Base-by-base conservation (phyloP, 2,888 invertebrate species). In the Oscheius sp. region DNA sequence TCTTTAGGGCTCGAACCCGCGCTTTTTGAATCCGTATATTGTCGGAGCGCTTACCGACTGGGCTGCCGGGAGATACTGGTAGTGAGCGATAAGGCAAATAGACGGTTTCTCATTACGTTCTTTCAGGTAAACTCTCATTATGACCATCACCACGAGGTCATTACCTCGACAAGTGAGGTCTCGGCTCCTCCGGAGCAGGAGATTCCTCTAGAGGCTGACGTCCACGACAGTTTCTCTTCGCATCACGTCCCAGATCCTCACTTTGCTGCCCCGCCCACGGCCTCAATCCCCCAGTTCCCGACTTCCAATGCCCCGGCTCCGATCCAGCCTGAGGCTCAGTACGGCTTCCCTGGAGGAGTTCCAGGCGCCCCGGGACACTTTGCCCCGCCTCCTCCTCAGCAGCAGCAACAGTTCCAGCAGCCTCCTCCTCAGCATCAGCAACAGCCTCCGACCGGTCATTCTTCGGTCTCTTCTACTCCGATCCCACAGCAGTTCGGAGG, bases 231-330 rank as follows among this genome's bases (percentile, higher is more conserved):
- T 7, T 73, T 63, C 53, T 10, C 53, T n/a, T 51, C 57, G 10
- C 21, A 21, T 21, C 55, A 33, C 32, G 73, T 63, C n/a, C 73
- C 63, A 7, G 73, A 73, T 50, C 73, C 73, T 35, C 70, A 70
- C 37, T 42, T 37, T 9, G 5, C 13, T 21, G 59, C 47, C 32
- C 57, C 70, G 21, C 76, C 80, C 9, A 75, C 79, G 21, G 73
- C 82, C 0, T 74, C 80, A 4, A 82, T 82, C 48, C 84, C 82
- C 33, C 80, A 81, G 42, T 82, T 82, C 82, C 82, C 82, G 35
- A 76, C 72, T 9, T 78, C 81, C 21, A 79, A 79, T 21, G 75
- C 77, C 3, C 80, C 68, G 42, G 47, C 63, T n/a, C 63, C 63
- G 13, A 68, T 59, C 66, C 63, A 75, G 42, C 68, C 68, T 33